Percentiles rank a stretch among this genome's conserved stretches.
These are phyloP conservation scores for Ectropis grisescens DNA, from an alignment of 1,140 invertebrate genomes.

Conservation along the genomic window DNA sequence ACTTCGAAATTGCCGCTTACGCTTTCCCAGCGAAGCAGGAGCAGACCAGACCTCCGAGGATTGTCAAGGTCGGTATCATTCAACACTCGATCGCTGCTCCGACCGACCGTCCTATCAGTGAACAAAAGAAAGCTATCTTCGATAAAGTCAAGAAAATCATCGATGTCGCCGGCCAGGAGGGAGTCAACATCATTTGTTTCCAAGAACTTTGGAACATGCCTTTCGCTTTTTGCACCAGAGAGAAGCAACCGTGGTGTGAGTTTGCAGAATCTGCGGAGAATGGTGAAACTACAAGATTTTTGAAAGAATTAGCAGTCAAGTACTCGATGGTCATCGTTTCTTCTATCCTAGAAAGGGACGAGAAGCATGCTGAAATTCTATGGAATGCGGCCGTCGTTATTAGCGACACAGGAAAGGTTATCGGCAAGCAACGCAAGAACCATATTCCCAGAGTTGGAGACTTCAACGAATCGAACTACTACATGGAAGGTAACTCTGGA, in stretches of 20 bases:
- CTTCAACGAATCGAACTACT: slow-evolving; percentile 99
- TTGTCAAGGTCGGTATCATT: slow-evolving; percentile 89
- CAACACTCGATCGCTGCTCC: slow-evolving; percentile 90
- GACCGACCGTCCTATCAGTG: slow-evolving; percentile 81
- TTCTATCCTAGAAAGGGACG: slow-evolving; percentile 95
- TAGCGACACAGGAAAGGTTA: slow-evolving; percentile 85
- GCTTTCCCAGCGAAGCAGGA: slow-evolving; percentile 74
- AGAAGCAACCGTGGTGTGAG: slow-evolving; percentile 97
- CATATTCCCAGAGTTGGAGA: slow-evolving; percentile 98
- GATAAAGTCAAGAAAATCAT: slow-evolving; percentile 86
- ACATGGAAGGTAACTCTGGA: slow-evolving; percentile 95
- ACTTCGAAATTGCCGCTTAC: slow-evolving; percentile 87
- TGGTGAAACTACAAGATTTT: slow-evolving; percentile 89
- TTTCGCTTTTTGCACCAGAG: slow-evolving; percentile 97
- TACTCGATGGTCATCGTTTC: slow-evolving; percentile 97
- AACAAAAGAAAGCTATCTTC: slow-evolving; percentile 88
- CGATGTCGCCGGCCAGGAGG: slow-evolving; percentile 81
- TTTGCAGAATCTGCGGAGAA: slow-evolving; percentile 94
- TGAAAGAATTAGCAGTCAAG: slow-evolving; percentile 85
- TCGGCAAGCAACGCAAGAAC: slow-evolving; percentile 98
- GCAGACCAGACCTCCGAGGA: slow-evolving; percentile 79
- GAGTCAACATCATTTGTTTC: slow-evolving; percentile 94
- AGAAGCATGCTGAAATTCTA: slow-evolving; percentile 87
- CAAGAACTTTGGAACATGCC: slow-evolving; percentile 99
- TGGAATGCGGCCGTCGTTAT: slow-evolving; percentile 98